phyloP scores from a whole-genome alignment of 2,888 invertebrate species.

The Hipparchia semele region DNA sequence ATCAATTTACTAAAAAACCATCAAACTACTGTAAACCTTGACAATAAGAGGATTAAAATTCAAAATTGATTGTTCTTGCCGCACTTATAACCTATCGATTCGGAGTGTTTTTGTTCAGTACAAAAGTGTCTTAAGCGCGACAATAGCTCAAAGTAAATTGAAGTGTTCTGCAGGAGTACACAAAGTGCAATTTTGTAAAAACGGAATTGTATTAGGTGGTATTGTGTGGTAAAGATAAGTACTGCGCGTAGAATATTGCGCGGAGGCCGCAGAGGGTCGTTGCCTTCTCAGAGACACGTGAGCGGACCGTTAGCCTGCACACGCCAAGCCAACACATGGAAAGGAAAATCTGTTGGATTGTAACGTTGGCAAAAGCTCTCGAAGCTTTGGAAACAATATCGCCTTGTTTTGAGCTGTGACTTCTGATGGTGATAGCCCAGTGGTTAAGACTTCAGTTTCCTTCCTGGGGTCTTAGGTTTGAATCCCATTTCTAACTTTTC shows the following conservation, averaged over 20 bases:
- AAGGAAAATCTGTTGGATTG: slow-evolving; percentile 69
- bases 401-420: background rate
- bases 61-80: slow-evolving; percentile 1
- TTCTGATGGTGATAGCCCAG: no score
- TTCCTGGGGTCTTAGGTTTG: no score
- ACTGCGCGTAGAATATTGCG: slow-evolving; percentile 78
- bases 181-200: slow-evolving; percentile 24
- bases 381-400: background rate
- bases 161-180: background rate
- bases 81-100: slow-evolving; percentile 24
- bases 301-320: slow-evolving; percentile 76
- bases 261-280: slow-evolving; percentile 80
- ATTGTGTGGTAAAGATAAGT: slow-evolving; percentile 45
- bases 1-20: slow-evolving; percentile 18
- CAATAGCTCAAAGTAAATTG: slow-evolving; percentile 16
- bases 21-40: background rate
- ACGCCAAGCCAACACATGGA: slow-evolving; percentile 70
- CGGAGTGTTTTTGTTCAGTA: slow-evolving; percentile 6
- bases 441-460: no score
- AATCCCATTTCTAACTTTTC: no score
- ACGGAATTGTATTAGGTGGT: slow-evolving; percentile 42
- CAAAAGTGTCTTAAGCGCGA: slow-evolving; percentile 18
- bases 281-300: slow-evolving; percentile 79
- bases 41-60: background rate
- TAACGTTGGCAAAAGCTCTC: slow-evolving; percentile 54